A percentile compares a stretch with the other conserved stretches of the same genome.
Conservation (phyloP, 1,140 invertebrate species). For the Drosophila truncata region DNA sequence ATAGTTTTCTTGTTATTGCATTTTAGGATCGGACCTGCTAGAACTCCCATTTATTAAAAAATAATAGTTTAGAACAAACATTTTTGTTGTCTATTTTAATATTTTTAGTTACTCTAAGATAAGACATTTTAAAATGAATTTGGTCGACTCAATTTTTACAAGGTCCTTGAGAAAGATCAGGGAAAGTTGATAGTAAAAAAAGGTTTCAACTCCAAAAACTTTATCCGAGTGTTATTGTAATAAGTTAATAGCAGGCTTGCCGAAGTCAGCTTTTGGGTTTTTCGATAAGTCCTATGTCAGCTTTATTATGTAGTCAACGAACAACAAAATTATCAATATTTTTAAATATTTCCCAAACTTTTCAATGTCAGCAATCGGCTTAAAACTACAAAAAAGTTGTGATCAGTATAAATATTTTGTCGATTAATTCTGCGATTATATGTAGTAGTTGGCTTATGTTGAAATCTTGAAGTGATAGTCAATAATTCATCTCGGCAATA, state of each 20-base stretch:
- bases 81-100: neutral
- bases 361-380: neutral
- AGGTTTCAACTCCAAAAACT: no score
- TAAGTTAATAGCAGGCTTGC: neutral
- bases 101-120: no score
- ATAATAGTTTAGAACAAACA: no score
- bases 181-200: no score
- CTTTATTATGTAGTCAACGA: neutral
- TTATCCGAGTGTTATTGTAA: no score
- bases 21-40: neutral
- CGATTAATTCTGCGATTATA: neutral
- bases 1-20: neutral
- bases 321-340: neutral
- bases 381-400: neutral
- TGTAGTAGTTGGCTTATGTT: neutral
- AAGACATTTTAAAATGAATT: no score
- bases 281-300: neutral
- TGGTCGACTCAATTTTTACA: no score
- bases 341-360: neutral
- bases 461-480: neutral
- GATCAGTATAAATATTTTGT: neutral
- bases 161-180: no score
- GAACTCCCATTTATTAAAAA: neutral
- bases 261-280: neutral
- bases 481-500: conserved; percentile 9